Evolutionary conservation across 2,888 invertebrate species (phyloP).

Genomic region (Stratiomys singularior): DNA sequence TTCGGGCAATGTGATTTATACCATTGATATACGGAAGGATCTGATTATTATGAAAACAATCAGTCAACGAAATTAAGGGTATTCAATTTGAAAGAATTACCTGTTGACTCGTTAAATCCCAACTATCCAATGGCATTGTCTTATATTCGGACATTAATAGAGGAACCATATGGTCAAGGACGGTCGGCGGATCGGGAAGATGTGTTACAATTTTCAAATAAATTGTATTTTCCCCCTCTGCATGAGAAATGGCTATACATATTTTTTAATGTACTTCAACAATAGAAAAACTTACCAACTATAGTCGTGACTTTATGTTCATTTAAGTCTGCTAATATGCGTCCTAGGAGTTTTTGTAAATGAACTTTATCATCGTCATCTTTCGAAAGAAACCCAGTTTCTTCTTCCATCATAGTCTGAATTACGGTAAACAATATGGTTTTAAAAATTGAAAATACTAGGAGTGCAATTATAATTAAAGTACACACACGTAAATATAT

Average conservation of each 20-base stretch:
- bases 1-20: constrained; percentile 89
- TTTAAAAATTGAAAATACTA: neutral
- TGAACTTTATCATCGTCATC: constrained; percentile 72
- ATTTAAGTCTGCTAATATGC: constrained; percentile 85
- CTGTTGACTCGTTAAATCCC: constrained; percentile 96
- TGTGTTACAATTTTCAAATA: constrained; percentile 88
- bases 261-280: constrained; percentile 38
- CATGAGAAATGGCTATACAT: too few species aligned
- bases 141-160: constrained; percentile 76
- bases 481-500: too few species aligned
- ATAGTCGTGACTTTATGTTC: constrained; percentile 80
- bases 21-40: constrained; percentile 90
- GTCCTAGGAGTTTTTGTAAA: constrained; percentile 79
- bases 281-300: constrained; percentile 69
- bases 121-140: constrained; percentile 76
- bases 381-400: constrained; percentile 84
- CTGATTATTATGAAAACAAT: constrained; percentile 61
- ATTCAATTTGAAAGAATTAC: too few species aligned
- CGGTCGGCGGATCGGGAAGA: constrained; percentile 81
- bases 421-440: constrained; percentile 13
- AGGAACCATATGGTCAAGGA: constrained; percentile 91
- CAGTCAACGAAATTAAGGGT: neutral
- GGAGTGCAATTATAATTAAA: too few species aligned
- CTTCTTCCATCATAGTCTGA: constrained; percentile 85
- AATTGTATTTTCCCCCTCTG: constrained; percentile 88